Conservation (phyloP, 2,888 invertebrate genomes). For the Oegoconia quadripuncta region DNA sequence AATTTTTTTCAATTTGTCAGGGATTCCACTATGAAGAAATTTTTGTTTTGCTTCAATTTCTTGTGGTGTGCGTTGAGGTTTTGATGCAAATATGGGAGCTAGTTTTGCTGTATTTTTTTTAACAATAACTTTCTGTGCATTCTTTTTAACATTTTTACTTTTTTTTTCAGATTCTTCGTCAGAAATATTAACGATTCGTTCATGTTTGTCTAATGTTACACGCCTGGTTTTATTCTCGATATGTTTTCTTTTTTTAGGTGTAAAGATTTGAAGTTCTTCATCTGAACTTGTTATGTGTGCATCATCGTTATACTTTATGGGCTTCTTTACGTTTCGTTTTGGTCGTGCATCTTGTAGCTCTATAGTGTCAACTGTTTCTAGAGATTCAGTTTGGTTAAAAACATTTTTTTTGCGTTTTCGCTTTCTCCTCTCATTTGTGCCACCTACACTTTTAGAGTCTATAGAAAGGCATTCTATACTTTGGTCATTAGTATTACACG, state of each 20-base stretch:
- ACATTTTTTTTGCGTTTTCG: slow-evolving; percentile 24
- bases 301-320: slow-evolving; percentile 59
- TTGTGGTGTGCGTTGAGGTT: slow-evolving; percentile 78
- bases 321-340: slow-evolving; percentile 55
- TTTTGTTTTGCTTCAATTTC: slow-evolving; percentile 81
- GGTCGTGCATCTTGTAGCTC: slow-evolving; percentile 38
- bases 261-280: slow-evolving; percentile 66
- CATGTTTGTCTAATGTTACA: slow-evolving; percentile 14
- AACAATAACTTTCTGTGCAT: slow-evolving; percentile 2
- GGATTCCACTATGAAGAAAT: slow-evolving; percentile 86
- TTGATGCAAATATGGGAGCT: slow-evolving; percentile 85
- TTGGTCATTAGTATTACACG: slow-evolving; percentile 13
- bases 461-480: slow-evolving; percentile 1
- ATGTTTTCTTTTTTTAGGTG: slow-evolving; percentile 58
- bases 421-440: slow-evolving; percentile 24
- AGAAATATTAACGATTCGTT: slow-evolving; percentile 6
- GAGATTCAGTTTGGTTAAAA: neutral
- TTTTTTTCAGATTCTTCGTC: slow-evolving; percentile 13
- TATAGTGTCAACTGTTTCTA: slow-evolving; percentile 3
- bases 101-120: slow-evolving; percentile 60
- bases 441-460: neutral
- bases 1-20: slow-evolving; percentile 80
- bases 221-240: slow-evolving; percentile 17
- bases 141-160: slow-evolving; percentile 24
- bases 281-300: slow-evolving; percentile 51